Evolutionary conservation across 2,113 vertebrate genomes (phyloP).

Genomic region (Paratilapia polleni): DNA sequence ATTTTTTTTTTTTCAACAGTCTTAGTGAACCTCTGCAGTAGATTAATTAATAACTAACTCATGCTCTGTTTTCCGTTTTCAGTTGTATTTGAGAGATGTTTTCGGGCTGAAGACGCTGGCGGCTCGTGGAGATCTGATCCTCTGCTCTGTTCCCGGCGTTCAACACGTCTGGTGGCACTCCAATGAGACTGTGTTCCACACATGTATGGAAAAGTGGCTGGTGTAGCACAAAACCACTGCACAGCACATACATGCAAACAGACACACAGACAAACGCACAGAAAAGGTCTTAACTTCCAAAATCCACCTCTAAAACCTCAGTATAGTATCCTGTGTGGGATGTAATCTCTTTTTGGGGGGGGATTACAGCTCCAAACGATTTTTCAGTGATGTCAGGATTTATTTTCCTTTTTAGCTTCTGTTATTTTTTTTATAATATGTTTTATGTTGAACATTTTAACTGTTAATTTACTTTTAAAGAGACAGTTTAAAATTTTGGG

Average conservation of each 20-base stretch:
- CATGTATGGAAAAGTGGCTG: slow-evolving; percentile 89
- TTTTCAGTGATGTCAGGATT: background rate
- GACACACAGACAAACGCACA: background rate
- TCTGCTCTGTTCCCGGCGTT: slow-evolving; percentile 82
- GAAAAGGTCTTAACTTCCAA: background rate
- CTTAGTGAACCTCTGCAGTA: background rate
- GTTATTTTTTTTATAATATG: background rate
- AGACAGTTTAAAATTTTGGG: background rate
- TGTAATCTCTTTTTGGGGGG: background rate
- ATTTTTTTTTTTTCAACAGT: no score
- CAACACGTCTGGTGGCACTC: slow-evolving; percentile 88
- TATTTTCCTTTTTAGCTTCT: background rate
- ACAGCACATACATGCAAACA: background rate
- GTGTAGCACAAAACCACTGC: slow-evolving; percentile 49
- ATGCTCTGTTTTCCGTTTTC: background rate
- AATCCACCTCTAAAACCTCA: background rate
- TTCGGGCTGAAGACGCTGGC: slow-evolving; percentile 89
- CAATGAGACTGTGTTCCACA: slow-evolving; percentile 86
- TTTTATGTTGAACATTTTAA: background rate
- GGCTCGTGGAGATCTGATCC: slow-evolving; percentile 82
- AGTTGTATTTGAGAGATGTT: slow-evolving; percentile 82
- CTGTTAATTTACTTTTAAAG: background rate
- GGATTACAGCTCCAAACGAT: background rate
- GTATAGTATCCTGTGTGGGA: background rate
- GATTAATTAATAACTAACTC: background rate